These are phyloP conservation scores for Cygnus buccinator DNA, from an alignment of 2,113 vertebrate genomes.

Conservation along the genomic window DNA sequence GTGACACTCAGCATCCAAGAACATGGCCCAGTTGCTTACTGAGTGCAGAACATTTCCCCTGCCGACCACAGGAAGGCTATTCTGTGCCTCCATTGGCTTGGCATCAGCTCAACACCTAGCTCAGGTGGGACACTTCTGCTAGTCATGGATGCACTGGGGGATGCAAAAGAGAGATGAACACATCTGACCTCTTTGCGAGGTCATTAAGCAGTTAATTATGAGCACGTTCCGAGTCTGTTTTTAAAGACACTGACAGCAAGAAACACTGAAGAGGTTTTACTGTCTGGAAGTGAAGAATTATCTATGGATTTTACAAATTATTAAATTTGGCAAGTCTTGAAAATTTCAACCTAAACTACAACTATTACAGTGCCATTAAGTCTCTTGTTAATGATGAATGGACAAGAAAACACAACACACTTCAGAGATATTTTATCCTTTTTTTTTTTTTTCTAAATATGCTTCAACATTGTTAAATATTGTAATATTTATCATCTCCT, in stretches of 20 bases:
- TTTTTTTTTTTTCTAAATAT: background rate
- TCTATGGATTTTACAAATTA: background rate
- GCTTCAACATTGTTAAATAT: background rate
- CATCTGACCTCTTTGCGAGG: background rate
- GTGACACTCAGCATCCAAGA: too few species aligned
- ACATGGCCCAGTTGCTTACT: too few species aligned
- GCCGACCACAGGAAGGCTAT: too few species aligned
- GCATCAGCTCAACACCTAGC: too few species aligned
- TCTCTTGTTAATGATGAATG: background rate
- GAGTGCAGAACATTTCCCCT: too few species aligned
- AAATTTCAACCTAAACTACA: background rate
- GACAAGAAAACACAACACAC: background rate
- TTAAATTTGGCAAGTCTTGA: background rate
- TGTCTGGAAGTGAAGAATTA: background rate
- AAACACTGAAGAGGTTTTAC: background rate
- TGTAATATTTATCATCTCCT: background rate
- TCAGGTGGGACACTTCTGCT: too few species aligned
- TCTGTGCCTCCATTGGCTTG: too few species aligned
- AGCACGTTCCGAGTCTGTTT: background rate
- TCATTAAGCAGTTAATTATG: background rate
- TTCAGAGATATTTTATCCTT: background rate
- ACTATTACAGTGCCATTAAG: background rate
- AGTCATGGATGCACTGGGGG: background rate
- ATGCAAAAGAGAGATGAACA: background rate
- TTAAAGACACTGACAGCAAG: background rate